Conservation (phyloP, 2,113 vertebrate genomes). For the Apistogramma diplotaenia region DNA sequence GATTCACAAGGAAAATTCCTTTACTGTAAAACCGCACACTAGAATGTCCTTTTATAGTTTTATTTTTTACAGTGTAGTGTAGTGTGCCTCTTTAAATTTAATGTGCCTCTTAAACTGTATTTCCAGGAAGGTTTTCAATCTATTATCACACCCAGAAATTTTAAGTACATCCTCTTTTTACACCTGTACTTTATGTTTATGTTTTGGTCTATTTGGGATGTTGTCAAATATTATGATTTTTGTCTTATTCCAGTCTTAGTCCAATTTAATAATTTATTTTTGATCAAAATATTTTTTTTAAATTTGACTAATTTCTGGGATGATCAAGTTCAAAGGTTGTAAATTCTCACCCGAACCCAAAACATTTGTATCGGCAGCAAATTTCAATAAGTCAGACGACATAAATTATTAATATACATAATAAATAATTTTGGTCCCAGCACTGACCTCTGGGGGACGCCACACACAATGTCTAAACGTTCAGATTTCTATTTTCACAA, state of each 20-base stretch:
- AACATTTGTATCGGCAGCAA: neutral
- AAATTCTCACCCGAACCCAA: neutral
- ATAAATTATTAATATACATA: neutral
- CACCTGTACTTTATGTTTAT: no score
- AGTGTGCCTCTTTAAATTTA: no score
- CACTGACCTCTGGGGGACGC: neutral
- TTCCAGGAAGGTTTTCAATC: no score
- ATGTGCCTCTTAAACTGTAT: no score
- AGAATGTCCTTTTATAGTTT: no score
- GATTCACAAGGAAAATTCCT: no score
- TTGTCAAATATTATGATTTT: neutral
- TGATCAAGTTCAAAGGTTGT: neutral
- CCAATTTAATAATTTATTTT: neutral
- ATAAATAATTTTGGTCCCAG: neutral
- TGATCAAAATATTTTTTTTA: neutral
- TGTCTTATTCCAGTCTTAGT: neutral
- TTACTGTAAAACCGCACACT: no score
- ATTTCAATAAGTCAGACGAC: neutral
- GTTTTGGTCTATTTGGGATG: no score
- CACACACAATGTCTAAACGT: neutral
- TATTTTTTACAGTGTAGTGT: no score
- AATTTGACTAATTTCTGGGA: neutral
- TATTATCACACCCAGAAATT: no score
- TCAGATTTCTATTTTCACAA: neutral
- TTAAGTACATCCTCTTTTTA: no score